phyloP scores from a whole-genome alignment of 2,797 vertebrate genomes.

The Microctenopoma steveboyesi region DNA sequence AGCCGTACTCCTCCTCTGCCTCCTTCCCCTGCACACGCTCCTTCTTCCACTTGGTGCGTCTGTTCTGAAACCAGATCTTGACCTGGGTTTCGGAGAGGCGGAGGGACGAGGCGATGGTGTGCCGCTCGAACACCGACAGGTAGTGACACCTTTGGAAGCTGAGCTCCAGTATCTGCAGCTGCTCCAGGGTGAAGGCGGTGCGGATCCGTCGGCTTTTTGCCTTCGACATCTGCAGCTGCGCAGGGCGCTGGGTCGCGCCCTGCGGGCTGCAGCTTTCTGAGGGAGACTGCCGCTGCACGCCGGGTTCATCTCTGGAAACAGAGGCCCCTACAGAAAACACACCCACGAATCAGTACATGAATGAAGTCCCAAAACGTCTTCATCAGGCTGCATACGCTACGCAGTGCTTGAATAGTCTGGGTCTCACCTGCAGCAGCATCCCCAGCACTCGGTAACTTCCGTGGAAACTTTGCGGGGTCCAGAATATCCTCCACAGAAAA shows the following conservation, averaged over 20 bases:
- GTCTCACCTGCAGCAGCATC: conserved; percentile 50
- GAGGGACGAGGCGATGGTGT: conserved; percentile 75
- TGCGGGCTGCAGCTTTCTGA: conserved; percentile 20
- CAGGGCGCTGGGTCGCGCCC: conserved; percentile 3
- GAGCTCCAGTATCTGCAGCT: conserved; percentile 81
- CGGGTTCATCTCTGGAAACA: background rate
- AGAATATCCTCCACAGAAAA: conserved; percentile 84
- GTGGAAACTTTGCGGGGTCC: conserved; percentile 77
- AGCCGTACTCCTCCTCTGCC: conserved; percentile 33
- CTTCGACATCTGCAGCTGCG: conserved; percentile 6
- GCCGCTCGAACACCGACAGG: conserved; percentile 83
- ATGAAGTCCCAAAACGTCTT: background rate
- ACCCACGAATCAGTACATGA: background rate
- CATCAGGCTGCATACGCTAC: no score
- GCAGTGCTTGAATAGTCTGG: no score
- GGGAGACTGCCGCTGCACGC: background rate
- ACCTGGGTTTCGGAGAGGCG: conserved; percentile 83
- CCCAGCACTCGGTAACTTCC: conserved; percentile 8
- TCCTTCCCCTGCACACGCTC: conserved; percentile 62
- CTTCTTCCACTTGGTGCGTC: conserved; percentile 87
- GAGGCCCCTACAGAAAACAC: conserved; percentile 14
- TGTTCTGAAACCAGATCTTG: conserved; percentile 88
- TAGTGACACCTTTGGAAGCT: conserved; percentile 82
- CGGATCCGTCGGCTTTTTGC: conserved; percentile 74
- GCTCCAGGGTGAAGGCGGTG: conserved; percentile 80